Evolutionary conservation across 2,888 invertebrate species (phyloP), one percentile per base, ranked within the genome.

Genomic region (Hypomecis atomaria): DNA sequence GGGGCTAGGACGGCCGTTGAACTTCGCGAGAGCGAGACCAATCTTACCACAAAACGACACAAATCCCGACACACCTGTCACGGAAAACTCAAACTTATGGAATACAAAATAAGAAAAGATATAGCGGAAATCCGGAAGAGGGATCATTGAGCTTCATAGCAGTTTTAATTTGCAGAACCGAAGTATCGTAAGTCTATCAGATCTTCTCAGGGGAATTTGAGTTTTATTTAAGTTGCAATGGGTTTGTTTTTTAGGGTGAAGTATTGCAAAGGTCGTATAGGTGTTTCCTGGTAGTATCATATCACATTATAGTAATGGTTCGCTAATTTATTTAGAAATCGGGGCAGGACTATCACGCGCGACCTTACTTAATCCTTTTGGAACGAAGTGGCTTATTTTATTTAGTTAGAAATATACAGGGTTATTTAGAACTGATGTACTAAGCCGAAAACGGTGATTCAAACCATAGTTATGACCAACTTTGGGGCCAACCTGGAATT

Each of bases 1-100:
- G 82, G 84, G 84, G 85, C 90, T 91, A 92, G 91, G 92, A 90
- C 91, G 92, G 90, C 69, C 90, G 84, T 81, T 87, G 90, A 92
- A 88, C 90, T 82, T 86, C 74, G 79, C 85, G 69, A 85, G 75
- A 75, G 72, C 73, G 74, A 79, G 75, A 74, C 67, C 40, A 71
- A 68, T 71, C 71, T 65, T 58, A 67, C 53, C 50, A 65, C 63
- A 75, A 66, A 87, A 80, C 54, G 82, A 50, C 81, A 54, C 76
- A 89, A 74, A 72, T 73, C 69, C 68, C 75, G 59, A 62, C 53
- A 57, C 66, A 53, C 4, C 38, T 37, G 45, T 33, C 71, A 78
- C 67, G 61, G 54, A 6, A 87, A 75, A 73, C 59, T 74, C n/a
- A 67, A 77, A 78, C 76, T 71, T 84, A 84, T 56, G 0, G 0